A percentile compares a stretch with the other conserved stretches of the same genome.
Conservation (phyloP, 2,888 invertebrate genomes). For the Prosapia bicincta region DNA sequence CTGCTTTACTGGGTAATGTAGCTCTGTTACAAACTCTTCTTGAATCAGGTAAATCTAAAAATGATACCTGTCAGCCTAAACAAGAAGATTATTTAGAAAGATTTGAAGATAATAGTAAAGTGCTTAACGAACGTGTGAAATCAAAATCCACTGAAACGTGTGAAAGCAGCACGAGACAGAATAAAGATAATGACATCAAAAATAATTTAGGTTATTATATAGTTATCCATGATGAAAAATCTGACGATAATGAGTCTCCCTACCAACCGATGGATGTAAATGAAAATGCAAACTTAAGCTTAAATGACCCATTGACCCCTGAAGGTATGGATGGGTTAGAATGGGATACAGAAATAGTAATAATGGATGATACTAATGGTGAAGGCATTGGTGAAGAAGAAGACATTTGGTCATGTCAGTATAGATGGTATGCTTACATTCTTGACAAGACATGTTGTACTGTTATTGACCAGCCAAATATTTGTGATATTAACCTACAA, state of each 20-base stretch:
- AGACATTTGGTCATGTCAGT: slow-evolving; percentile 44
- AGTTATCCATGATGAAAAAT: slow-evolving; percentile 47
- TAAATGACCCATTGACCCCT: slow-evolving; percentile 48
- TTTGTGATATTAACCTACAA: slow-evolving; percentile 57
- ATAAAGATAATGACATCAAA: neutral
- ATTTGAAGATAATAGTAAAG: slow-evolving; percentile 1
- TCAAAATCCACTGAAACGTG: neutral
- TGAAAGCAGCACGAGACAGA: neutral
- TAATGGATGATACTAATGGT: slow-evolving; percentile 53
- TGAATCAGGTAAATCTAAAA: slow-evolving; percentile 46
- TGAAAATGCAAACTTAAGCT: slow-evolving; percentile 19
- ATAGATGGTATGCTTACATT: slow-evolving; percentile 71
- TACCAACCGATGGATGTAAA: slow-evolving; percentile 10
- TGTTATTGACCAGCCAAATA: slow-evolving; percentile 47
- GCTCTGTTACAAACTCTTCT: slow-evolving; percentile 55
- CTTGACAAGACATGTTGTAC: slow-evolving; percentile 58
- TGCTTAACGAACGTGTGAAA: neutral
- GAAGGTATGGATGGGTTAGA: slow-evolving; percentile 64
- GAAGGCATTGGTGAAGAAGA: slow-evolving; percentile 48
- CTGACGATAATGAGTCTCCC: slow-evolving; percentile 9
- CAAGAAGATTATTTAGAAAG: slow-evolving; percentile 7
- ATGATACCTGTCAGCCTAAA: slow-evolving; percentile 35
- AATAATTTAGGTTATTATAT: slow-evolving; percentile 49
- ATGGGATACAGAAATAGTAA: slow-evolving; percentile 77
- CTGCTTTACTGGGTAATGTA: slow-evolving; percentile 61